Base-by-base conservation (phyloP, 2,888 invertebrate species). In the Falcaria lacertinaria region DNA sequence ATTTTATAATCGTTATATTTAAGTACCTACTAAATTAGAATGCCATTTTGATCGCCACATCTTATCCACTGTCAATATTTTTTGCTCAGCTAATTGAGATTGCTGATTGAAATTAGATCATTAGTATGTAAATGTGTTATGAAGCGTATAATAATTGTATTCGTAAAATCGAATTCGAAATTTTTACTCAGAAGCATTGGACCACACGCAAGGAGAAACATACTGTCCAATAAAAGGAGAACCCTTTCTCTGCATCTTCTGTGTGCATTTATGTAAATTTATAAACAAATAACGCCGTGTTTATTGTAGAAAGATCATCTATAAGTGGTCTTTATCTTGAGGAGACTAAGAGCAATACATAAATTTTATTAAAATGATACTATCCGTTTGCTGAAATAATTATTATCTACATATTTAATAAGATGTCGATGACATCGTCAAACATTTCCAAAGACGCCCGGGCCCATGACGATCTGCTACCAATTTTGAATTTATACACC, bases 171-270 rank as follows among this genome's bases (percentile, higher is more conserved):
- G 52, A 62, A 67, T 64, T 63, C 54, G 62, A 64, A 65, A 64
- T 65, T 67, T 48, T 52, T 69, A 64, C 63, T 66, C 53, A 58
- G 63, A 69, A 69, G 54, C 46, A 34, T 45, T 37, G 54, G 81
- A 80, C 82, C 82, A 80, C 83, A 81, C 80, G 73, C 76, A 58
- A 69, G 58, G 56, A 61, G 58, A 7, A 3, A 65, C 55, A 56
- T 48, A 35, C 25, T 43, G 62, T 15, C 74, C 74, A 74, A 48
- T 52, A 42, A 66, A 59, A 44, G 49, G 45, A 49, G 76, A 68
- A 44, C 70, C 59, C 47, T 54, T 57, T 51, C 49, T 48, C 55
- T 47, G 53, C 46, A 61, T 52, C 57, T 60, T 69, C 47, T 60
- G n/a, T n/a, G n/a, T n/a, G n/a, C n/a, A n/a, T n/a, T n/a, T n/a